Evolutionary conservation across 2,113 vertebrate genomes (phyloP), one percentile per base, ranked within the genome.

Genomic region (Nerophis ophidion): DNA sequence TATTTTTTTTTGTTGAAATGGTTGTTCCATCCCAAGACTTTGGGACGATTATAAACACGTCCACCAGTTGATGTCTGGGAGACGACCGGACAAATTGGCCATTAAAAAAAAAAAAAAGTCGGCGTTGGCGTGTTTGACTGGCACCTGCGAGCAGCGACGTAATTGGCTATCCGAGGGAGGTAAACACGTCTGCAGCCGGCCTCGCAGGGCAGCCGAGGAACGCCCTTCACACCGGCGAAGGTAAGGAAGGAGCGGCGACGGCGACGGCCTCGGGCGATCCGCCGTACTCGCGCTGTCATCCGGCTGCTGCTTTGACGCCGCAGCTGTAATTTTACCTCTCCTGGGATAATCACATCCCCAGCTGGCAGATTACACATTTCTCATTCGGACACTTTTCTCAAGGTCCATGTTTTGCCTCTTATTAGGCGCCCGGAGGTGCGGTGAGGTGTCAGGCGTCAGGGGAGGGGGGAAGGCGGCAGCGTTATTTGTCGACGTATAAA

Each of bases 171-270:
- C 65, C 80, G 79, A 82, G 81, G 72, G 78, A 71, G 70, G 81
- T 78, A 88, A 92, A 88, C 63, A 84, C 63, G 79, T 82, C 87
- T 52, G 26, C 58, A 75, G 84, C 81, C 85, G 86, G 73, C 72
- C 54, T 56, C 61, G 76, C 55, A 82, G 79, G 70, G 59, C 75
- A 65, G 78, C 63, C 75, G 82, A 72, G 69, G 87, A 78, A 76
- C 91, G 92, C 91, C 90, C 89, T 92, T 90, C 86, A 83, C 81
- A 68, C 65, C 70, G 66, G 76, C 13, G 26, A 67, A 44, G n/a
- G 48, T 62, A 73, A 70, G 70, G 60, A 60, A 15, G n/a, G 10
- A 16, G 11, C 5, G 48, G 60, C 69, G 54, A n/a, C 35, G 62
- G 61, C 59, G 55, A 61, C 65, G 69, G 89, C 89, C 86, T 68